Conservation (phyloP, 1,140 invertebrate genomes). For the Drosophila sturtevanti region DNA sequence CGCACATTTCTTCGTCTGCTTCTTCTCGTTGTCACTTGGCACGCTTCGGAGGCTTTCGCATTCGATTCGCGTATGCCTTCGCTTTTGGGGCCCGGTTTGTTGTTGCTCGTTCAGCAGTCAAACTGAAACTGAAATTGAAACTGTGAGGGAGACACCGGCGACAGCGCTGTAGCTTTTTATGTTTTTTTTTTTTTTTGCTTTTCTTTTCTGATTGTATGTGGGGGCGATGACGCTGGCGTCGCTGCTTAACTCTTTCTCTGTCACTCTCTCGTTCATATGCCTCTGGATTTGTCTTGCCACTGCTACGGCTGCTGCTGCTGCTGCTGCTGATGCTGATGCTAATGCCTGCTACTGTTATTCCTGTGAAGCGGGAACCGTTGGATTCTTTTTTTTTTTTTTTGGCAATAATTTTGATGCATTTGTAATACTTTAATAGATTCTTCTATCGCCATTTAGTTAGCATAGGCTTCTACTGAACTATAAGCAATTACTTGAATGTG, state of each 20-base stretch:
- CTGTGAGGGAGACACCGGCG: constrained; percentile 30
- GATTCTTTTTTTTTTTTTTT: background rate
- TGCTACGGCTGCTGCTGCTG: background rate
- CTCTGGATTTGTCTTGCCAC: background rate
- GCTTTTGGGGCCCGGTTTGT: constrained; percentile 38
- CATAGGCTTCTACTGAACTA: background rate
- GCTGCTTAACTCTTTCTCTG: background rate
- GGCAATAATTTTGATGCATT: background rate
- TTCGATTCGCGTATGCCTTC: constrained; percentile 58
- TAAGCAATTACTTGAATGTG: too few species aligned
- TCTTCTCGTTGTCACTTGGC: constrained; percentile 28
- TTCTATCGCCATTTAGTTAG: background rate
- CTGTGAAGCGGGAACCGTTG: background rate
- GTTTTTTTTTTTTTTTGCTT: background rate
- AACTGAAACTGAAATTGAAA: constrained; percentile 68
- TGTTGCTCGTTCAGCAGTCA: constrained; percentile 71
- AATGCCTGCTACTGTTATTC: background rate
- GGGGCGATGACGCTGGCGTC: background rate
- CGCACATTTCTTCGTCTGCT: constrained; percentile 22
- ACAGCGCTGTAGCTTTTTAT: constrained; percentile 14
- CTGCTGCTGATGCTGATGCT: background rate
- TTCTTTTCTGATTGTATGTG: background rate
- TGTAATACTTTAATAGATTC: background rate
- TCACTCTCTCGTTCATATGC: background rate
- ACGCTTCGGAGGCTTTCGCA: constrained; percentile 53